Percentiles rank a stretch among this genome's conserved stretches.
These are phyloP conservation scores for Rhinopomastus cyanomelas DNA, from an alignment of 2,113 vertebrate genomes.

Conservation along the genomic window DNA sequence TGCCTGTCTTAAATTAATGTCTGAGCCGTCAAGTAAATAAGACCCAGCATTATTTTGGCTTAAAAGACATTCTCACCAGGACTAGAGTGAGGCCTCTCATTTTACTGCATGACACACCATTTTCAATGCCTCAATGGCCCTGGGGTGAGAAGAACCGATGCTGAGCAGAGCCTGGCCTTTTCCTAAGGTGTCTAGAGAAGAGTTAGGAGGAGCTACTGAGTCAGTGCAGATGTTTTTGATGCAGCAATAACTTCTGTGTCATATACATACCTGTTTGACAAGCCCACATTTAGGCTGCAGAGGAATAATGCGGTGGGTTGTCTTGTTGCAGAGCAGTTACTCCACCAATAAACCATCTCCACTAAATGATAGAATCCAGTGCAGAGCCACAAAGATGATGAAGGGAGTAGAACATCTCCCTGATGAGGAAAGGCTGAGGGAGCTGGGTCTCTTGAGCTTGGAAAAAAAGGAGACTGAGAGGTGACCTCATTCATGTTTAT, in stretches of 20 bases:
- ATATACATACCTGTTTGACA: neutral
- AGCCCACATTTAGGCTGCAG: too few species aligned
- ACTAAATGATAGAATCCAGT: neutral
- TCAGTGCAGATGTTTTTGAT: neutral
- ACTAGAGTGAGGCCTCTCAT: neutral
- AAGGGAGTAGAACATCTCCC: too few species aligned
- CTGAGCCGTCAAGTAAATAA: constrained; percentile 72
- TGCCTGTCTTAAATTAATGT: constrained; percentile 74
- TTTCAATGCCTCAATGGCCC: neutral
- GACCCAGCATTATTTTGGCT: constrained; percentile 57
- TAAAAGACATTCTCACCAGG: constrained; percentile 51
- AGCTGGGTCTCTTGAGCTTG: too few species aligned
- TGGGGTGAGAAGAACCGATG: neutral
- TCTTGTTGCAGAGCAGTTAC: neutral
- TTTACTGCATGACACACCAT: neutral
- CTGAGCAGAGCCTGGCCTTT: neutral
- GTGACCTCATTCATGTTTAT: too few species aligned
- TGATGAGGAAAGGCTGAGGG: too few species aligned
- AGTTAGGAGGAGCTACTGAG: neutral
- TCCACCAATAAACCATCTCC: too few species aligned
- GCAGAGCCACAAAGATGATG: too few species aligned
- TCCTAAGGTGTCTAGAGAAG: neutral
- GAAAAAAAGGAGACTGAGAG: too few species aligned
- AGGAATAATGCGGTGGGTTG: neutral
- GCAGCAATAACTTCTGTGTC: neutral